Evolutionary conservation across 2,113 vertebrate genomes (phyloP).

Genomic region (Marcusenius ussheri): DNA sequence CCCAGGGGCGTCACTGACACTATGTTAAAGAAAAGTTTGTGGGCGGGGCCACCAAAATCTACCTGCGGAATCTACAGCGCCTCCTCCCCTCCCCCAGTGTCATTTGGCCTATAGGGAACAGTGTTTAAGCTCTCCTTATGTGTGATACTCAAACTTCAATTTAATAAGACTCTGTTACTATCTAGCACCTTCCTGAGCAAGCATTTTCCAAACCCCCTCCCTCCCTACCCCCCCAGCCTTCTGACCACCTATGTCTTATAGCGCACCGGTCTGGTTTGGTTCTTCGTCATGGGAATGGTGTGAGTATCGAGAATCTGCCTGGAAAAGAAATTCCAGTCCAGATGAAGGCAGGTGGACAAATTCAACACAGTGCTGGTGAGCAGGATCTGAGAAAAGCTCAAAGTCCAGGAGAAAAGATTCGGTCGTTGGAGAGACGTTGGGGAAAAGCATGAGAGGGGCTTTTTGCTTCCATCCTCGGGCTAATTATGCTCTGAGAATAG

Average conservation of each 20-base stretch:
- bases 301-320: neutral
- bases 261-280: neutral
- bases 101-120: neutral
- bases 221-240: neutral
- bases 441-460: constrained; percentile 47
- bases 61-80: neutral
- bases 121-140: neutral
- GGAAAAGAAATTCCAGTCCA: neutral
- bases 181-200: neutral
- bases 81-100: neutral
- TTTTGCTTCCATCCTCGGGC: constrained; percentile 44
- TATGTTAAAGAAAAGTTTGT: neutral
- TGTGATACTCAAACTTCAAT: neutral
- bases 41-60: neutral
- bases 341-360: neutral
- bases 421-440: constrained; percentile 18
- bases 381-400: too few relatives aligned
- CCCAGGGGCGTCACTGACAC: neutral
- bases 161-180: neutral
- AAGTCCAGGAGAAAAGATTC: neutral
- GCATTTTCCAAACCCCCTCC: neutral
- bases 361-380: neutral
- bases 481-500: constrained; percentile 56
- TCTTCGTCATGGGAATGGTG: neutral
- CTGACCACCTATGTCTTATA: neutral